Evolutionary conservation across 2,113 vertebrate species (phyloP).

Genomic region (Aldabrachelys gigantea): DNA sequence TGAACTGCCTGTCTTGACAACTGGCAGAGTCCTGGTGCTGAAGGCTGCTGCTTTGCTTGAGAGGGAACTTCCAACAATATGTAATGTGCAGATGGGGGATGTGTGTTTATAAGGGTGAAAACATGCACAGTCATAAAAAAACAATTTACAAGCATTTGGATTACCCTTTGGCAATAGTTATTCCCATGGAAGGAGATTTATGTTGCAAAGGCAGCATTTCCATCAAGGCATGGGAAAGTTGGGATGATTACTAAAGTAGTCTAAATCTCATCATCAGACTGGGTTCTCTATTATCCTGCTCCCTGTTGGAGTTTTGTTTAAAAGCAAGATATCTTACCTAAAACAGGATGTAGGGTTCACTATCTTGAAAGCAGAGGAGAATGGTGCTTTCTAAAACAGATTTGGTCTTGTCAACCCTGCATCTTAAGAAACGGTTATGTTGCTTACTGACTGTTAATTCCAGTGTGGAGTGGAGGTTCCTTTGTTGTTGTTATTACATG

Average conservation of each 20-base stretch:
- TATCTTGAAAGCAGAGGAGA: neutral
- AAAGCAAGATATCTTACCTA: neutral
- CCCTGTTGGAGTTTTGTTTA: neutral
- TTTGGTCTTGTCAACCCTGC: neutral
- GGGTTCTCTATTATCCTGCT: neutral
- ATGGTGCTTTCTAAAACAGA: neutral
- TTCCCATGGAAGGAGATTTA: neutral
- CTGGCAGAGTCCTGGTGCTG: neutral
- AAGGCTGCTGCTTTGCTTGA: neutral
- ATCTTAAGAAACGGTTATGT: neutral
- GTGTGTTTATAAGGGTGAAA: constrained; percentile 31
- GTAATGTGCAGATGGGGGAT: constrained; percentile 36
- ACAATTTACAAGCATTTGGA: neutral
- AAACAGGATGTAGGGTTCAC: neutral
- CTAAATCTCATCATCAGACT: rapidly evolving
- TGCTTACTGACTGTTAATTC: neutral
- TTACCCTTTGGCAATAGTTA: neutral
- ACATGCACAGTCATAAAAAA: constrained; percentile 15
- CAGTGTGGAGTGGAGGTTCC: rapidly evolving
- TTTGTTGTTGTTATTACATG: neutral
- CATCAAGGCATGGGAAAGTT: neutral
- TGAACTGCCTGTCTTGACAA: neutral
- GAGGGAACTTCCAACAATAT: neutral
- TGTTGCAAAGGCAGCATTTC: neutral
- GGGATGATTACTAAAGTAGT: neutral